phyloP scores from a whole-genome alignment of 2,888 invertebrate genomes.

The Odontocerum albicorne region DNA sequence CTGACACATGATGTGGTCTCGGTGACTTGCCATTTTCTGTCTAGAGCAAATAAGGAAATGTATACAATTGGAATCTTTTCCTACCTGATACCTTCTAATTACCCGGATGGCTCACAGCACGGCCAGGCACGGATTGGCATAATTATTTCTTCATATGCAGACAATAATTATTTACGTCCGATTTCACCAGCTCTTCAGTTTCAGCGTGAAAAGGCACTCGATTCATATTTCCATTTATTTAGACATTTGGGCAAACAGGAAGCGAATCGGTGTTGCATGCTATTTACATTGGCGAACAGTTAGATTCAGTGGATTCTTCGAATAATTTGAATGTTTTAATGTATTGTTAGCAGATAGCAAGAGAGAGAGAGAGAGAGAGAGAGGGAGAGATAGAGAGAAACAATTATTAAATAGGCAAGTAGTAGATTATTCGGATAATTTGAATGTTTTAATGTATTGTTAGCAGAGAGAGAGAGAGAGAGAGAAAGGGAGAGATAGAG shows the following conservation, averaged over 20 bases:
- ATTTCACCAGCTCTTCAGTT: conserved; percentile 13
- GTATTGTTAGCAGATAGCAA: too few relatives aligned
- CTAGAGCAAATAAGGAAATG: conserved; percentile 4
- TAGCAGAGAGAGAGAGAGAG: too few relatives aligned
- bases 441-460: too few relatives aligned
- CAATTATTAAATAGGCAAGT: too few relatives aligned
- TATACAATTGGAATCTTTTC: not conserved
- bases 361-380: too few relatives aligned
- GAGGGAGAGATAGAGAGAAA: too few relatives aligned
- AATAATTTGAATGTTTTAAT: too few relatives aligned
- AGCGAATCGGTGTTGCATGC: too few relatives aligned
- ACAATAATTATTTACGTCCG: conserved; percentile 3
- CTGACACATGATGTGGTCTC: not conserved
- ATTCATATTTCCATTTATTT: conserved; percentile 12
- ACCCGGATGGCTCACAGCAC: conserved; percentile 3
- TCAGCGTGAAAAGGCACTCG: conserved; percentile 17
- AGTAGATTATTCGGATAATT: too few relatives aligned
- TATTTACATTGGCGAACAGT: too few relatives aligned
- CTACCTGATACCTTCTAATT: conserved; percentile 11
- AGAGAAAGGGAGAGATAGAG: too few relatives aligned
- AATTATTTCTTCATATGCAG: conserved; percentile 6
- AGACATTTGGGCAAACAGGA: conserved; percentile 19
- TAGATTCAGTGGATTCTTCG: too few relatives aligned
- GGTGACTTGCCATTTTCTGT: not conserved
- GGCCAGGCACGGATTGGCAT: not conserved